A percentile compares a stretch with the other conserved stretches of the same genome.
phyloP scores from a whole-genome alignment of 2,113 vertebrate species.

The Gadus chalcogrammus region DNA sequence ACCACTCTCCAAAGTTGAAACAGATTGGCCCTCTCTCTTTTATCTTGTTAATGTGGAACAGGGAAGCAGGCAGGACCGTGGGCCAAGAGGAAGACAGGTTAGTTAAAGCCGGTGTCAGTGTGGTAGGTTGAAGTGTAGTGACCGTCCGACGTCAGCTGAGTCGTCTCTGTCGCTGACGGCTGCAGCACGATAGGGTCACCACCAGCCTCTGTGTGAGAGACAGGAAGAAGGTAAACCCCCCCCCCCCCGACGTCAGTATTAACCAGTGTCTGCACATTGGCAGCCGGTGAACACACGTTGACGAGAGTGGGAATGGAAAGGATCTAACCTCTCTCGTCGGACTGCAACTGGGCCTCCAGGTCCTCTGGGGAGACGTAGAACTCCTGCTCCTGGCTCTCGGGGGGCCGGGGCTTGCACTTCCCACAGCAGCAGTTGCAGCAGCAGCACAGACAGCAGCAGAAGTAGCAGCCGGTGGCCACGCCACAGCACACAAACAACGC shows the following conservation, averaged over 20 bases:
- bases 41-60: constrained; percentile 58
- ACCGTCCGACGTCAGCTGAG: constrained; percentile 92
- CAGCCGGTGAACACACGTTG: neutral
- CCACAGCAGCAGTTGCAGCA: constrained; percentile 99
- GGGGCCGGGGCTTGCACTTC: constrained; percentile 93
- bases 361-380: constrained; percentile 97
- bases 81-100: constrained; percentile 51
- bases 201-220: constrained; percentile 78
- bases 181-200: constrained; percentile 89
- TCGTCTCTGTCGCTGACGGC: constrained; percentile 95
- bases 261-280: neutral
- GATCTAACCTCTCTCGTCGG: constrained; percentile 90
- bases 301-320: neutral
- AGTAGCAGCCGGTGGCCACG: constrained; percentile 94
- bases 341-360: constrained; percentile 96
- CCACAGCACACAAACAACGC: constrained; percentile 93
- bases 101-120: constrained; percentile 94
- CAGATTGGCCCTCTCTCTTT: constrained; percentile 52
- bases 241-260: neutral
- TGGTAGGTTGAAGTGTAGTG: constrained; percentile 91
- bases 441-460: constrained; percentile 98
- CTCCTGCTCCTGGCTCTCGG: constrained; percentile 85
- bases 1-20: constrained; percentile 50
- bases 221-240: neutral
- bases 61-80: constrained; percentile 57